Conservation (phyloP, 2,888 invertebrate genomes). For the Suillia variegata region DNA sequence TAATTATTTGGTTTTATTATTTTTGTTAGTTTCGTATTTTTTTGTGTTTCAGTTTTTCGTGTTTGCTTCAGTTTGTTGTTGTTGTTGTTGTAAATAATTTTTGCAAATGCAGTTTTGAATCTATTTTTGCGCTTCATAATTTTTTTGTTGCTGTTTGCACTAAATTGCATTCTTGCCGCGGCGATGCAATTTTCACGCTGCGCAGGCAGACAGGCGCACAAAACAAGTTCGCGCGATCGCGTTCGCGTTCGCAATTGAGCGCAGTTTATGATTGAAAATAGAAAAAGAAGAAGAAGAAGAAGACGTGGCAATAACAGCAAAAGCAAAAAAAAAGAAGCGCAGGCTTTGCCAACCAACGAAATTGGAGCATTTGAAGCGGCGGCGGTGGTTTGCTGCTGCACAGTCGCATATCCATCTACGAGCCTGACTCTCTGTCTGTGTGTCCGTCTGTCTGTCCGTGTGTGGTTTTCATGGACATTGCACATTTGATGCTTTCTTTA, state of each 20-base stretch:
- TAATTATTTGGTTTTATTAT: no score
- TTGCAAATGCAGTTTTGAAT: conserved; percentile 6
- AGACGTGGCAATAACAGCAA: background rate
- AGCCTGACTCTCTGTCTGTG: background rate
- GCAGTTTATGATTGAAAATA: no score
- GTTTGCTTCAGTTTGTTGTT: conserved; percentile 1
- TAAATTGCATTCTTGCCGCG: conserved; percentile 16
- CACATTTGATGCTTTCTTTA: conserved; percentile 35
- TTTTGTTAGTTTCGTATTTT: conserved; percentile 9
- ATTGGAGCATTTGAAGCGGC: background rate
- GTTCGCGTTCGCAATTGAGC: background rate
- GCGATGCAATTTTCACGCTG: conserved; percentile 3
- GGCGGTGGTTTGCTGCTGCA: background rate
- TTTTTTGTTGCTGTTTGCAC: conserved; percentile 15
- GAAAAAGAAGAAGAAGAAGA: no score
- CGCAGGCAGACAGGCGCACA: conserved; percentile 1
- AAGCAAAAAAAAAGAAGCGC: no score
- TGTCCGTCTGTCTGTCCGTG: background rate
- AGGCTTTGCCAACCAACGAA: background rate
- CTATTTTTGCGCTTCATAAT: background rate
- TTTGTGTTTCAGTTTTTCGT: no score
- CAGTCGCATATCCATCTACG: background rate
- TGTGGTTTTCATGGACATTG: conserved; percentile 44
- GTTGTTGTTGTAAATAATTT: conserved; percentile 5
- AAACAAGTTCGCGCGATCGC: background rate